phyloP scores from a whole-genome alignment of 1,140 invertebrate genomes.

The Pteromalus puparum region DNA sequence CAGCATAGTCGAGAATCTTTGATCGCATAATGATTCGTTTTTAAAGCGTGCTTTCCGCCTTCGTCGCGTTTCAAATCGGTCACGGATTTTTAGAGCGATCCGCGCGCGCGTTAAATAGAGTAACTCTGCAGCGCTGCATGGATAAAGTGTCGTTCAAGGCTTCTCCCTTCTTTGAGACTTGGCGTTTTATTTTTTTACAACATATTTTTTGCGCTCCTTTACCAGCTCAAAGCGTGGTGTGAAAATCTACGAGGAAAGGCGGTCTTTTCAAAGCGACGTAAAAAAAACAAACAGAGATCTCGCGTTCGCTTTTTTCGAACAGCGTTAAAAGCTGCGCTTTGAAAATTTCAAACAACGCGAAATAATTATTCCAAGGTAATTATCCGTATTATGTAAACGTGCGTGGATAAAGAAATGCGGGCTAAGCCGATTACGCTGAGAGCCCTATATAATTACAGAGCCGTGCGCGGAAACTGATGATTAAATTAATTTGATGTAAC shows the following conservation, averaged over 20 bases:
- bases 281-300: not conserved
- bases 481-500: not conserved
- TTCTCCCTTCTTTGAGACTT: not conserved
- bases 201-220: not conserved
- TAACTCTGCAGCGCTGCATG: not conserved
- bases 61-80: not conserved
- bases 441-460: not conserved
- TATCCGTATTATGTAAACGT: not conserved
- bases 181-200: not conserved
- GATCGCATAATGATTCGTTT: constrained; percentile 43
- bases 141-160: not conserved
- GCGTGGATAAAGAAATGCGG: not conserved
- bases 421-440: not conserved
- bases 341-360: not conserved
- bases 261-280: not conserved
- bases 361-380: not conserved
- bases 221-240: too few relatives aligned
- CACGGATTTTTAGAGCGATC: not conserved
- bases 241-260: not conserved
- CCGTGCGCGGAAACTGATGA: not conserved
- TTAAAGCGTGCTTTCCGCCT: not conserved
- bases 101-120: not conserved
- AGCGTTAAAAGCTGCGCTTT: not conserved
- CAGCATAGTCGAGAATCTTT: constrained; percentile 40
- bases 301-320: not conserved